A percentile compares a stretch with the other conserved stretches of the same genome.
Conservation (phyloP, 1,140 invertebrate species). For the Drosophila takahashii region DNA sequence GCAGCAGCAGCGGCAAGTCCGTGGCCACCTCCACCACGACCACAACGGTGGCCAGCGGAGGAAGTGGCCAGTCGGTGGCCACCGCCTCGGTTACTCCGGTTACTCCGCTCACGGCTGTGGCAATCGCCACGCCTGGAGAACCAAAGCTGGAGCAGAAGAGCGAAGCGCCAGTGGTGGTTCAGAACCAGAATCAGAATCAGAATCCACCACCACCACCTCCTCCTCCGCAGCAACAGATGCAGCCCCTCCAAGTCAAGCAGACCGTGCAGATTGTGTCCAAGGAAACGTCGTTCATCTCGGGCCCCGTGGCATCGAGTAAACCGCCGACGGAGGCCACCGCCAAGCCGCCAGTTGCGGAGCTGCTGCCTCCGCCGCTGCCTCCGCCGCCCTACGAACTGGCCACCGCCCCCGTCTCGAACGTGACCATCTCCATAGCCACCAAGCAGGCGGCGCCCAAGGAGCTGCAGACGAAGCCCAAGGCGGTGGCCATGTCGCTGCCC, state of each 20-base stretch:
- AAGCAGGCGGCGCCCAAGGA: conserved; percentile 56
- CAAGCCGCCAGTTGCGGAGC: conserved; percentile 32
- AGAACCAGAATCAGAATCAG: conserved; percentile 17
- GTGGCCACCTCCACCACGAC: conserved; percentile 72
- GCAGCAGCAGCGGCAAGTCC: conserved; percentile 47
- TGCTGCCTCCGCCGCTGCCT: conserved; percentile 58
- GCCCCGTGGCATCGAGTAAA: conserved; percentile 62
- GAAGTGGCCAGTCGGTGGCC: conserved; percentile 51
- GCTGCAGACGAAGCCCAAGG: conserved; percentile 34
- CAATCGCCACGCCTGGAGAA: conserved; percentile 10
- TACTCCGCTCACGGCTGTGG: conserved; percentile 1
- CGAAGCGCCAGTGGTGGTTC: conserved; percentile 6
- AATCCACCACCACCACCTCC: conserved; percentile 55
- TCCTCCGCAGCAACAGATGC: conserved; percentile 5
- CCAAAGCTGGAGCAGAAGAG: conserved; percentile 18
- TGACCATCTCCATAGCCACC: conserved; percentile 72
- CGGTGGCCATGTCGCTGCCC: conserved; percentile 18
- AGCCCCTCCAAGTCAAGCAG: conserved; percentile 57
- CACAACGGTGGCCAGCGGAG: conserved; percentile 22
- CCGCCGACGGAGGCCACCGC: conserved; percentile 16
- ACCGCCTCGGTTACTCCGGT: conserved; percentile 21
- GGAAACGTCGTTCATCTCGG: conserved; percentile 81
- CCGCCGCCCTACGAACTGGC: conserved; percentile 69
- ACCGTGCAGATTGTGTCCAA: conserved; percentile 85
- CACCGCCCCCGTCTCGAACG: conserved; percentile 54